Percentiles rank a stretch among this genome's conserved stretches.
Evolutionary conservation across 2,797 vertebrate genomes (phyloP).

Genomic region (Hydrolagus colliei): DNA sequence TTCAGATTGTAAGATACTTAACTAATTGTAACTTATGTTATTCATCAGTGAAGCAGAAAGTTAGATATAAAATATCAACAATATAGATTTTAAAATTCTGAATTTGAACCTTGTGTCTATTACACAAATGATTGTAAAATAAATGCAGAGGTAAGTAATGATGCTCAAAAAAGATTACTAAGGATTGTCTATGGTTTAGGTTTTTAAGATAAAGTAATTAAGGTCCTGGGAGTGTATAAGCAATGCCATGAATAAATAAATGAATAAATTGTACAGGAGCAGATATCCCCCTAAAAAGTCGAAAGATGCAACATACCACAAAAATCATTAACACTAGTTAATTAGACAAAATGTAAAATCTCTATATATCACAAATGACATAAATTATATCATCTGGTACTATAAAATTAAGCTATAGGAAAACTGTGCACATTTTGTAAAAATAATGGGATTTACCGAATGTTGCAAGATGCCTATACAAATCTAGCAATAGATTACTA

Average conservation of each 20-base stretch:
- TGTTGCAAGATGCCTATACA: too few species aligned
- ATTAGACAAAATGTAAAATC: too few species aligned
- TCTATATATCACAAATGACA: not conserved
- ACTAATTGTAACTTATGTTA: not conserved
- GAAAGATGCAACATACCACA: not conserved
- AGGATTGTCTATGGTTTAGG: not conserved
- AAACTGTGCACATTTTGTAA: too few species aligned
- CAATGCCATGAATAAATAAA: not conserved
- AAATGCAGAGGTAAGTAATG: not conserved
- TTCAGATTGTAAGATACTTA: not conserved
- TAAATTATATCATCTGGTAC: not conserved
- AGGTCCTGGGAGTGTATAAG: not conserved
- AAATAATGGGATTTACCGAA: too few species aligned
- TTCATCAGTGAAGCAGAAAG: not conserved
- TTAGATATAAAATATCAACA: not conserved
- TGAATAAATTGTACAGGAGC: not conserved
- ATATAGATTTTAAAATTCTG: not conserved
- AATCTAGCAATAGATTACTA: too few species aligned
- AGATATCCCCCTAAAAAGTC: not conserved
- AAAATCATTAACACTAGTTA: too few species aligned
- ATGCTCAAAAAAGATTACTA: not conserved
- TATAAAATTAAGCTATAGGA: not conserved
- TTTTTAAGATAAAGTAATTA: not conserved
- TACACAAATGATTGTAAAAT: not conserved
- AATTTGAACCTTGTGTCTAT: not conserved